Conservation (phyloP, 1,140 invertebrate species). For the Euwallacea similis region DNA sequence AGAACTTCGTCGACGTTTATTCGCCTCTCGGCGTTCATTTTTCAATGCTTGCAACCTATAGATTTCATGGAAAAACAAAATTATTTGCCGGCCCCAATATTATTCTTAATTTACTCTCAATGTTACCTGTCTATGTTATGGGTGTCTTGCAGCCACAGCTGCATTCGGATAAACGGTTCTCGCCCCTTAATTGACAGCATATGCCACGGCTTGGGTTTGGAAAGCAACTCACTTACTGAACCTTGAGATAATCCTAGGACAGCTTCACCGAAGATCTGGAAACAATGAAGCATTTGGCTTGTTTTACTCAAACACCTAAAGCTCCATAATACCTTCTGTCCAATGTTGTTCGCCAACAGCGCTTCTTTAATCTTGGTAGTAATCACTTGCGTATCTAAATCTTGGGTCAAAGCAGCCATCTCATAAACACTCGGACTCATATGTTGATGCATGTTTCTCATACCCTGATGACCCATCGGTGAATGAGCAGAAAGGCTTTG, state of each 20-base stretch:
- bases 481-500: conserved; percentile 59
- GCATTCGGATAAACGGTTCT: conserved; percentile 98
- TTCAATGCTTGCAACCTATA: conserved; percentile 75
- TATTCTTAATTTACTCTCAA: too few relatives aligned
- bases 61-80: too few relatives aligned
- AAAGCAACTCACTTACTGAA: conserved; percentile 94
- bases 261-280: conserved; percentile 91
- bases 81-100: too few relatives aligned
- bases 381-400: conserved; percentile 94
- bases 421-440: conserved; percentile 89
- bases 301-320: conserved; percentile 1
- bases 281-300: conserved; percentile 22
- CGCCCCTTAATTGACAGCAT: conserved; percentile 98
- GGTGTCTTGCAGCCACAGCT: conserved; percentile 93
- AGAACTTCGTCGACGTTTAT: conserved; percentile 79
- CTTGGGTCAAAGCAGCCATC: conserved; percentile 94
- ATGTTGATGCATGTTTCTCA: conserved; percentile 75
- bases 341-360: conserved; percentile 93
- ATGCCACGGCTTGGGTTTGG: conserved; percentile 98
- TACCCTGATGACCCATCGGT: conserved; percentile 63
- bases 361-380: conserved; percentile 98
- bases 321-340: conserved; percentile 75
- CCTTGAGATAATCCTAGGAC: conserved; percentile 95
- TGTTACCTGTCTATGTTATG: conserved; percentile 80
- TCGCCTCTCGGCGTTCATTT: conserved; percentile 86